phyloP scores from a whole-genome alignment of 2,888 invertebrate species.

The Pinctada fucata region DNA sequence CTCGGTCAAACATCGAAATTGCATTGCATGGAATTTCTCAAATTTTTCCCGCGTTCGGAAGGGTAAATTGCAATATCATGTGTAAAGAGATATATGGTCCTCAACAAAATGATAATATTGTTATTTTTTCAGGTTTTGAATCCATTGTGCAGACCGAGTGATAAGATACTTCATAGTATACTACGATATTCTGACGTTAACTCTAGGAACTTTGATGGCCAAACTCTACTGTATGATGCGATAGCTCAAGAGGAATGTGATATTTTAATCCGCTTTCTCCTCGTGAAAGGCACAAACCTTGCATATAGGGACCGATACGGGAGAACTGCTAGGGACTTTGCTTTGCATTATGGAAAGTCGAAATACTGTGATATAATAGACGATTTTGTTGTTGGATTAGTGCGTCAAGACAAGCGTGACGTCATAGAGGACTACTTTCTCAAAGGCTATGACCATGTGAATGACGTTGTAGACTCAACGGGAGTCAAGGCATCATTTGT shows the following conservation, averaged over 20 bases:
- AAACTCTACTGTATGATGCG: slow-evolving; percentile 68
- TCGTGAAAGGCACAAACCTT: slow-evolving; percentile 60
- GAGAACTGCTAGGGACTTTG: slow-evolving; percentile 60
- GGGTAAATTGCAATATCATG: no score
- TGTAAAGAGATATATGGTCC: no score
- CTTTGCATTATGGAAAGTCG: slow-evolving; percentile 46
- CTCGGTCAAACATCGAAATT: no score
- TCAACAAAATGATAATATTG: neutral
- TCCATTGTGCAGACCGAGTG: slow-evolving; percentile 45
- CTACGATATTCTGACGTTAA: slow-evolving; percentile 58
- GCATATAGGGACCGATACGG: slow-evolving; percentile 63
- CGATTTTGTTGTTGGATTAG: slow-evolving; percentile 53
- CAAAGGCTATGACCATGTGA: slow-evolving; percentile 71
- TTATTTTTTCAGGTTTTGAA: slow-evolving; percentile 23
- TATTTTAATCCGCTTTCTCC: slow-evolving; percentile 56
- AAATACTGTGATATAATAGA: slow-evolving; percentile 61
- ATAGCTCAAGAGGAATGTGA: slow-evolving; percentile 56
- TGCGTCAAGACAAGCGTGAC: slow-evolving; percentile 54
- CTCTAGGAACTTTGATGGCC: slow-evolving; percentile 58
- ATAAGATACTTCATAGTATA: slow-evolving; percentile 61
- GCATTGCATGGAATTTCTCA: no score
- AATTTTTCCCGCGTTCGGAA: no score
- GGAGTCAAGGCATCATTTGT: slow-evolving; percentile 23
- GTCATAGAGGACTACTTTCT: slow-evolving; percentile 66
- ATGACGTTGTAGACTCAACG: slow-evolving; percentile 57